Evolutionary conservation across 1,140 invertebrate species (phyloP), one percentile per base, ranked within the genome.

Genomic region (Neodiprion lecontei): DNA sequence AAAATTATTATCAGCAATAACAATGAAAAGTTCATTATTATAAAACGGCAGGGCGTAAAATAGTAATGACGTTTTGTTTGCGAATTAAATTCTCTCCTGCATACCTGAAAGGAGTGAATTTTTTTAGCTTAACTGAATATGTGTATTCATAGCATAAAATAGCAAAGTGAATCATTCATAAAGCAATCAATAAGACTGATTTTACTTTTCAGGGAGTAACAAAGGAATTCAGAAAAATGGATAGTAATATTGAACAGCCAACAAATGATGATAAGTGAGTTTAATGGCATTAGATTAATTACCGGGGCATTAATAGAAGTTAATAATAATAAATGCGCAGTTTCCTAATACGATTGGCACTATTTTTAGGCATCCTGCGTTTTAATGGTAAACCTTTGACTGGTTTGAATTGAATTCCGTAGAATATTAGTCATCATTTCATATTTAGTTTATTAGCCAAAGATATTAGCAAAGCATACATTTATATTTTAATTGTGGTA

Each of bases 401-500:
- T 40, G n/a, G n/a, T 61, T 61, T 14, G 3, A 61, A 61, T 61
- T 61, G 53, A 61, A 61, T 61, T 61, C 53, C 53, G 11, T 61
- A 61, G 53, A 61, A 61, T 61, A 61, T 61, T 61, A 61, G 53
- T 61, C 53, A 61, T 61, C 53, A 17, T 61, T 61, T 14, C n/a
- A 76, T 72, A 76, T 73, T 79, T 79, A 82, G 75, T 74, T 81
- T 73, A 78, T 79, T 82, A 86, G 82, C 85, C 85, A 86, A 86
- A 86, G 83, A 85, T 75, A 78, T 81, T 83, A 79, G 77, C 77
- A 76, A 78, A 77, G 40, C 40, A 12, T 17, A 47, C 21, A 47
- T 69, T 69, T 47, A 9, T 23, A 69, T 69, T 69, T 23, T 69
- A 47, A 14, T 61, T 61, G 53, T 61, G 53, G 53, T 9, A 61